Base-by-base conservation (phyloP, 2,797 vertebrate species). In the Pipistrellus kuhlii region DNA sequence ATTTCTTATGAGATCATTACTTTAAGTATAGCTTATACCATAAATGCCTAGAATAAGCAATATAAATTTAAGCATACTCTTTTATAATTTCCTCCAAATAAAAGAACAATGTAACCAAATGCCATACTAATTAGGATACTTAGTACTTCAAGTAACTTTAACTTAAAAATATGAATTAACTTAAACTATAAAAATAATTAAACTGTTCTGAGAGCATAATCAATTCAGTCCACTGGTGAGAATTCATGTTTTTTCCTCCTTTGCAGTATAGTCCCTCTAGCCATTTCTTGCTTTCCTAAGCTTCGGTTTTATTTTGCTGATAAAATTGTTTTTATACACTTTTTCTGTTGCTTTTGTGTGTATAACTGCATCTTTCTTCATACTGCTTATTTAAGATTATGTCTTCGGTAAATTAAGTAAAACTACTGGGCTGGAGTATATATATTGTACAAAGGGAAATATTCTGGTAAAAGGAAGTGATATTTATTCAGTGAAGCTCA, bases 71-170 rank as follows among this genome's bases (percentile, higher is more conserved):
- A 44, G 10, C 85, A 68, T 0, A 94, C 41, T 88, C 75, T 72
- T 94, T 93, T 87, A 30, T 82, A 90, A 3, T 86, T 96, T 90
- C 66, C 53, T 87, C 76, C 41, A 96, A 71, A 86, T 89, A 92
- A 93, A 92, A 90, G 86, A n/a, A 71, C 2, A 81, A 84, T 21
- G 17, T 59, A 95, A 92, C 80, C 59, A 92, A 17, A 86, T 32
- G 14, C 53, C 51, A 92, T 30, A 68, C 53, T 90, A 82, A 51
- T 91, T 90, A 91, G 38, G 53, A 80, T 80, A 91, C 23, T 85
- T 84, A 82, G 1, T 69, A 93, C 4, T 92, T 94, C 73, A 88
- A 64, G 17, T 30, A 88, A 96, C 82, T 81, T 78, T 75, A 87
- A 72, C 53, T 82, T 94, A 85, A 95, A 94, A 78, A 86, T 66